phyloP scores from a whole-genome alignment of 2,113 vertebrate species.

The Bos taurus region ARS-UCD2.0 NC_037332.1:54248501-54249000 shows the following conservation, averaged over 20 bases:
- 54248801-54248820: not conserved
- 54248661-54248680: fast-evolving
- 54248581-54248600: not conserved
- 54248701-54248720: not conserved
- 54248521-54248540: not conserved
- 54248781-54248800: not conserved
- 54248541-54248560: not conserved
- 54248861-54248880: not conserved
- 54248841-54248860: not conserved
- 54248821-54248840: not conserved
- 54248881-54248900: not conserved
- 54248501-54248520: not conserved
- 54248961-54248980: not conserved
- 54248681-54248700: not conserved
- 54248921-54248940: not conserved
- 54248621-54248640: not conserved
- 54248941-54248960: not conserved
- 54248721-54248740: too few relatives aligned
- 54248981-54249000: not conserved
- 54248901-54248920: not conserved
- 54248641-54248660: not conserved
- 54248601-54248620: not conserved
- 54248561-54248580: not conserved
- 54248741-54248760: not conserved
- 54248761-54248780: not conserved